Conservation (phyloP, 2,888 invertebrate species). For the Ptycholaimellus sp. region DNA sequence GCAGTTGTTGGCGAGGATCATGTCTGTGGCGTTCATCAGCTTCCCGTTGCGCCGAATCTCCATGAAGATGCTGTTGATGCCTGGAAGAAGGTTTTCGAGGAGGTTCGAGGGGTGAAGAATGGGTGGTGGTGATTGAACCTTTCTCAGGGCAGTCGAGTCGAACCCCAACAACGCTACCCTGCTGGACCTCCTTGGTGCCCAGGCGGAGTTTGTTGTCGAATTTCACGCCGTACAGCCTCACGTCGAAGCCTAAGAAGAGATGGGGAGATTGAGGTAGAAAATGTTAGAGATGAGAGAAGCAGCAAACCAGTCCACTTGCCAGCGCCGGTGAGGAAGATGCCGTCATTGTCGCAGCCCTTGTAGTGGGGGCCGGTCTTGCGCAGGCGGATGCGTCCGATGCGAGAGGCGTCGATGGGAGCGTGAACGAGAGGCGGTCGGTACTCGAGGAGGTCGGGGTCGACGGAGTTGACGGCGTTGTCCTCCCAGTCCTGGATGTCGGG, state of each 20-base stretch:
- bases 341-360: conserved; percentile 22
- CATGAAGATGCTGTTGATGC: conserved; percentile 3
- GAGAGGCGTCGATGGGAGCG: conserved; percentile 11
- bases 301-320: conserved; percentile 20
- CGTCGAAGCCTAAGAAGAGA: conserved; percentile 15
- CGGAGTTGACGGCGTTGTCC: conserved; percentile 9
- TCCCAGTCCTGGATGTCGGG: conserved; percentile 14
- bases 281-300: neutral
- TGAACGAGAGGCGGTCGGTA: neutral
- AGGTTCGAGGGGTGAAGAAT: too few species aligned
- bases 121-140: too few species aligned
- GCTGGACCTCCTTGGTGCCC: conserved; percentile 16
- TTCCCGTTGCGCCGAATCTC: conserved; percentile 18
- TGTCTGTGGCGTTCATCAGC: conserved; percentile 19
- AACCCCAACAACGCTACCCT: too few species aligned
- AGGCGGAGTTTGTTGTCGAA: conserved; percentile 15
- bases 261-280: neutral
- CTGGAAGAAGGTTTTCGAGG: too few species aligned
- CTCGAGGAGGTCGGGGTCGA: neutral
- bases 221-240: conserved; percentile 20
- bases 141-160: too few species aligned
- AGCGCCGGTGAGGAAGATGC: conserved; percentile 20
- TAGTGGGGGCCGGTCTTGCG: conserved; percentile 13
- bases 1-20: conserved; percentile 17
- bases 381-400: conserved; percentile 15